Evolutionary conservation across 2,888 invertebrate genomes (phyloP), one percentile per base, ranked within the genome.

Genomic region (Macrophya annulata): DNA sequence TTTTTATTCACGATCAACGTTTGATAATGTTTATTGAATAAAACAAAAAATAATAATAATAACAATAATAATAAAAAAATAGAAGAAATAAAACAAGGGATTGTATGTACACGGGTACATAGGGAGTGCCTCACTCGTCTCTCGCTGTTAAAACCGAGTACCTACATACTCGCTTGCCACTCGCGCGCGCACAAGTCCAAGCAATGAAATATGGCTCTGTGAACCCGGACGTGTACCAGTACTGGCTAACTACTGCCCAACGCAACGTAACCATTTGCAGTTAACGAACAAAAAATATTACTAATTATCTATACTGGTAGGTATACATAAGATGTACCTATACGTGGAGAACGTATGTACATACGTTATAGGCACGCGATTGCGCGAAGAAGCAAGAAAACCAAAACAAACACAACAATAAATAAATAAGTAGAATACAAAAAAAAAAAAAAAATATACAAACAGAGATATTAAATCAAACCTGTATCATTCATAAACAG

Each of bases 171-270:
- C 45, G 72, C 43, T 21, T 74, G 72, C 9, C 43, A 40, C 65
- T 43, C 51, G 31, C 31, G 45, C 45, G 45, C 31, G 68, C 25
- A 40, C 31, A 15, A n/a, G 48, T 45, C 48, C 82, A 25, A 55
- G 87, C 76, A 81, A 86, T 90, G 90, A 90, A 89, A 90, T 90
- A 90, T 88, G 88, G 87, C 90, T 87, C 86, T 87, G 86, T 87
- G 90, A 90, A 90, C 90, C 90, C 90, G 90, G 90, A 90, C 89
- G 87, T 88, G 87, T 89, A 87, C 84, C 62, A 77, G 40, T 77
- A 51, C 48, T 71, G 51, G 51, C 85, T 85, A 81, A 85, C 85
- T 85, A 85, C 82, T 82, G 45, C 85, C 77, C 43, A 59, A 43
- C 74, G 55, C 62, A 77, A 74, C 74, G 72, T 85, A 85, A 76